Percentiles rank a stretch among this genome's conserved stretches.
Evolutionary conservation across 2,113 vertebrate genomes (phyloP).

Genomic region (Cyphomyrus plagiostoma): DNA sequence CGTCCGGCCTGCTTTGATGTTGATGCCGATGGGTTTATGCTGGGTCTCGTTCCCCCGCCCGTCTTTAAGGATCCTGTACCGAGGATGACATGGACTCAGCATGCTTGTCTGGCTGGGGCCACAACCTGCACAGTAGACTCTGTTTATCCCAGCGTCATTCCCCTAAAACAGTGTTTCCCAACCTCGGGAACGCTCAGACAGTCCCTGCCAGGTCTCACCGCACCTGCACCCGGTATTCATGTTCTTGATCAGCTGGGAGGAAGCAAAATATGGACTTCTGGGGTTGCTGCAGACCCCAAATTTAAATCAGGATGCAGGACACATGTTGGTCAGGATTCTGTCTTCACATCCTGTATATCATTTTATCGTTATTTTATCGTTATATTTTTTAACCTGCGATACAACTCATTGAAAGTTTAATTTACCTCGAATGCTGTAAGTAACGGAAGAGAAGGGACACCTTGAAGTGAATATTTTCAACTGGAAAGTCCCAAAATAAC

Average conservation of each 20-base stretch:
- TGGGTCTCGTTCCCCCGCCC: neutral
- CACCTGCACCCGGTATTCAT: neutral
- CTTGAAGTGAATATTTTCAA: neutral
- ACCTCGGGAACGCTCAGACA: neutral
- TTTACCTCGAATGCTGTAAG: neutral
- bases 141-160: neutral
- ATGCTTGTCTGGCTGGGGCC: neutral
- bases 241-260: neutral
- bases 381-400: neutral
- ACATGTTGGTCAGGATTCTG: neutral
- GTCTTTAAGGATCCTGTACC: neutral
- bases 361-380: neutral
- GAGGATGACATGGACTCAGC: neutral
- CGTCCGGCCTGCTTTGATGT: neutral
- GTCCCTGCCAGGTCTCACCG: neutral
- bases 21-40: too few species aligned
- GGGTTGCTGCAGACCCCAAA: neutral
- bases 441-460: neutral
- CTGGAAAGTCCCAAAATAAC: neutral
- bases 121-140: neutral
- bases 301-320: neutral
- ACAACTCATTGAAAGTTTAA: neutral
- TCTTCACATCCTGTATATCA: neutral
- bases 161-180: neutral
- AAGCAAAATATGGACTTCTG: neutral